Conservation (phyloP, 2,888 invertebrate genomes). For the Hydroisotoma schaefferi region DNA sequence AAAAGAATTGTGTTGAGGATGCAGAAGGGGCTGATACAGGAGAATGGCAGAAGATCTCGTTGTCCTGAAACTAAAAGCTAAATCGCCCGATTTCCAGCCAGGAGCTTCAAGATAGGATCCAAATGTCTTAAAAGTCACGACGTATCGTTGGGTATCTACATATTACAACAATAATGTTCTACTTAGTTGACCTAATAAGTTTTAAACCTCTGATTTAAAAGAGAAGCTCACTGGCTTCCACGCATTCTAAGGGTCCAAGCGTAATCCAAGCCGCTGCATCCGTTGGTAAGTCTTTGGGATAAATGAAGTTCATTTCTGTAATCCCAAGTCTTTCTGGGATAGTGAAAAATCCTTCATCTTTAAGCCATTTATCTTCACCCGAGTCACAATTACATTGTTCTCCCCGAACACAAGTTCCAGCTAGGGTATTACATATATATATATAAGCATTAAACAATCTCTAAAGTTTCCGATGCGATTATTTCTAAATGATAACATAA, state of each 20-base stretch:
- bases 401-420: conserved; percentile 71
- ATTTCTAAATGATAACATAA: too few species aligned
- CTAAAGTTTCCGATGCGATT: too few species aligned
- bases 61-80: conserved; percentile 88
- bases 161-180: not conserved
- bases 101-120: conserved; percentile 90
- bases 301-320: conserved; percentile 84
- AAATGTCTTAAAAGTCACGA: conserved; percentile 88
- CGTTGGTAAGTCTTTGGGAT: conserved; percentile 74
- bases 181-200: conserved; percentile 1
- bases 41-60: conserved; percentile 85
- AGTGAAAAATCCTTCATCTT: conserved; percentile 81
- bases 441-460: not conserved
- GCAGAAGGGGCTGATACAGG: conserved; percentile 83
- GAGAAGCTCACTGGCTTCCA: conserved; percentile 77
- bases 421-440: conserved; percentile 20
- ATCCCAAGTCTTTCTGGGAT: conserved; percentile 79
- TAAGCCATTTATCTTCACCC: conserved; percentile 75
- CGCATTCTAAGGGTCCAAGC: conserved; percentile 85
- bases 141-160: conserved; percentile 82
- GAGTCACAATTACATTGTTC: conserved; percentile 80
- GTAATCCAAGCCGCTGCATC: conserved; percentile 84
- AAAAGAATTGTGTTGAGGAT: conserved; percentile 84
- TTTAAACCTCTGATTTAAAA: conserved; percentile 4
- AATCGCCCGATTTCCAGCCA: conserved; percentile 87